Evolutionary conservation across 2,888 invertebrate species (phyloP).

Genomic region (Strigamia maritima): DNA sequence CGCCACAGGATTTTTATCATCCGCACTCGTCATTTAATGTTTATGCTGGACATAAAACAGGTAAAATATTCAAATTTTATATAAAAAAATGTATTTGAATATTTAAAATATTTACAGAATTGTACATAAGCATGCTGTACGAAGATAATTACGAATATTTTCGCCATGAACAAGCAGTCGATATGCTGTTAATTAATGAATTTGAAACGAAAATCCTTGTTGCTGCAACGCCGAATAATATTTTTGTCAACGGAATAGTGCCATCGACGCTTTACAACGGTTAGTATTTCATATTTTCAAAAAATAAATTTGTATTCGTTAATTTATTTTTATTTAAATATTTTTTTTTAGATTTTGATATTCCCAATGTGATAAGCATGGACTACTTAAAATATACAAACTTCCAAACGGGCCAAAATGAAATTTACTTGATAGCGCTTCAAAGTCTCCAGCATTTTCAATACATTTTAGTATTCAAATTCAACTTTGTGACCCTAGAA

Average conservation of each 20-base stretch:
- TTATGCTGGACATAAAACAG: slow-evolving; percentile 14
- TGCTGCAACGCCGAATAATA: neutral
- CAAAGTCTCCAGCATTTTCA: neutral
- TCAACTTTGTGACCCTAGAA: neutral
- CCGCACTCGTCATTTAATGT: slow-evolving; percentile 15
- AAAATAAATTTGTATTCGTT: neutral
- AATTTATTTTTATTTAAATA: too few relatives aligned
- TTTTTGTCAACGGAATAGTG: neutral
- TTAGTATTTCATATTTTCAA: neutral
- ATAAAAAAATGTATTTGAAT: neutral
- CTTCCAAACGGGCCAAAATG: neutral
- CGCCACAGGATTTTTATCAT: neutral
- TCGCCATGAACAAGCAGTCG: neutral
- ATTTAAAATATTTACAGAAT: neutral
- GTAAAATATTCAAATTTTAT: neutral
- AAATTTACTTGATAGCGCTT: neutral
- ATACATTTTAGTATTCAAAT: neutral
- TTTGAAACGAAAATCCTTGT: neutral
- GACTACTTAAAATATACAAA: neutral
- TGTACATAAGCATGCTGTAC: neutral
- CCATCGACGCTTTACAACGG: neutral
- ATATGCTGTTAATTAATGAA: neutral
- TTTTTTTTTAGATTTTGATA: neutral
- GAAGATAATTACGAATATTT: neutral
- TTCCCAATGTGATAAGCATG: neutral